phyloP scores from a whole-genome alignment of 2,113 vertebrate genomes.

The Nothoprocta pentlandii region DNA sequence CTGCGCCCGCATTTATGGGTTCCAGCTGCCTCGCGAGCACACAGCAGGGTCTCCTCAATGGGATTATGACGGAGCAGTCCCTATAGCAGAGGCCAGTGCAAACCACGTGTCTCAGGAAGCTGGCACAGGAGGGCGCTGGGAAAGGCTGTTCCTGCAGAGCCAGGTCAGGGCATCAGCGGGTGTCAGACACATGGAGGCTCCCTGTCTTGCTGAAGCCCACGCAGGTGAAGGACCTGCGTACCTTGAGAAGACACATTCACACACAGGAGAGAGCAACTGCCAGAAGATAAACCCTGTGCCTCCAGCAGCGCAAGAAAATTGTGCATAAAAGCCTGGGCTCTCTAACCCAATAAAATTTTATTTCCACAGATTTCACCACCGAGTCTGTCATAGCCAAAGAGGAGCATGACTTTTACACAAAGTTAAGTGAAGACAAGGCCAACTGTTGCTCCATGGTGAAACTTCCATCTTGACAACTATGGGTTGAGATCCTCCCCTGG shows the following conservation, averaged over 20 bases:
- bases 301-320: neutral
- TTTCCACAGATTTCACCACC: neutral
- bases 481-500: neutral
- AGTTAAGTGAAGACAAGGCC: neutral
- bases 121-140: neutral
- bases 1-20: neutral
- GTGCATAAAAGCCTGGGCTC: neutral
- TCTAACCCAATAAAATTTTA: neutral
- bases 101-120: neutral
- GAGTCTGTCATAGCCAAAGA: neutral
- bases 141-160: neutral
- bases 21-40: neutral
- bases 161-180: fast-evolving
- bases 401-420: neutral
- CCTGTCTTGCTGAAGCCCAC: neutral
- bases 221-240: neutral
- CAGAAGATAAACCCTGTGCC: neutral
- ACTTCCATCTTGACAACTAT: neutral
- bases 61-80: neutral
- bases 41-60: neutral
- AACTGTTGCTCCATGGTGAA: neutral
- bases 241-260: neutral
- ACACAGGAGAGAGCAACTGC: neutral
- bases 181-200: neutral
- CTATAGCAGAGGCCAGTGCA: neutral